A percentile compares a stretch with the other conserved stretches of the same genome.
These are phyloP conservation scores for Melipona beecheii DNA, from an alignment of 2,888 invertebrate genomes.

Conservation along the genomic window DNA sequence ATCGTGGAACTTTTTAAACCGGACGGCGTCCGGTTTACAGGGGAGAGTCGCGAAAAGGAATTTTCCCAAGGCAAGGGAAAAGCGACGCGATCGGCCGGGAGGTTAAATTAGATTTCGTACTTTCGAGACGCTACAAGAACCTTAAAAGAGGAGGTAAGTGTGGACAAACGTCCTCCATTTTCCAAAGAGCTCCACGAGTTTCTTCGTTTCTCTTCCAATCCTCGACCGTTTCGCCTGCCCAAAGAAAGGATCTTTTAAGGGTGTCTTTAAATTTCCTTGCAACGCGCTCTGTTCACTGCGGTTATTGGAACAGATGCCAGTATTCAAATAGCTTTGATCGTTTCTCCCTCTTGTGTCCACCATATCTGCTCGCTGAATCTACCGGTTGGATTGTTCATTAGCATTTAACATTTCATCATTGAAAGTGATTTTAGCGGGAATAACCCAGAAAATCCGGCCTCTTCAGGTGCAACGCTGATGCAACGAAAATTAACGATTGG, in stretches of 20 bases:
- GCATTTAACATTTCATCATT: too few relatives aligned
- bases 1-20: constrained; percentile 59
- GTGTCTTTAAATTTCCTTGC: constrained; percentile 16
- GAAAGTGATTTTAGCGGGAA: too few relatives aligned
- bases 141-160: constrained; percentile 77
- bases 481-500: too few relatives aligned
- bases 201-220: neutral
- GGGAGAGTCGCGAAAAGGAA: constrained; percentile 41
- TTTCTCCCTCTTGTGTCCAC: neutral
- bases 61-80: constrained; percentile 55
- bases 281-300: neutral
- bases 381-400: too few relatives aligned
- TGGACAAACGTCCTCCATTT: constrained; percentile 73
- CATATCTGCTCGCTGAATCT: too few relatives aligned
- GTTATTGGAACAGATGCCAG: neutral
- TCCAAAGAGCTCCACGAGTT: constrained; percentile 31
- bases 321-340: neutral
- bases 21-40: constrained; percentile 52
- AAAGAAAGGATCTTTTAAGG: constrained; percentile 17
- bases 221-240: neutral
- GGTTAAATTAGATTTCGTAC: constrained; percentile 78
- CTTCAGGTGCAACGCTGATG: too few relatives aligned
- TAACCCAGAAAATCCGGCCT: too few relatives aligned
- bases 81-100: constrained; percentile 63
- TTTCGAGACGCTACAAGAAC: constrained; percentile 72